These are phyloP conservation scores for Enteromius unitaeniatus DNA, from an alignment of 2,797 vertebrate species.

Conservation along the genomic window DNA sequence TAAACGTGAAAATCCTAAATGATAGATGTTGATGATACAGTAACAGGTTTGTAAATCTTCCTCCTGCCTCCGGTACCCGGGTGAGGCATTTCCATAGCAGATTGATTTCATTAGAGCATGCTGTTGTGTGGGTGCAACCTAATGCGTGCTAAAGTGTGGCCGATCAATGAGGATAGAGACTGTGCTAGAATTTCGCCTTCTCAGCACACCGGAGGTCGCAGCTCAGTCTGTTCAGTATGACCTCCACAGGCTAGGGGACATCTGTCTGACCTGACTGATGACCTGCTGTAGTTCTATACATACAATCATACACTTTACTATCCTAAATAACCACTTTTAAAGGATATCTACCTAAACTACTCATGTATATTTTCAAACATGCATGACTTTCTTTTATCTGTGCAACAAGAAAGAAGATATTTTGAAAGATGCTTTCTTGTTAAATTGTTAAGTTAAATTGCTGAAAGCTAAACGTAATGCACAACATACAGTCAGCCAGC, in stretches of 20 bases:
- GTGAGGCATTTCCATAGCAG: conserved; percentile 21
- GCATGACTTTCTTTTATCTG: neutral
- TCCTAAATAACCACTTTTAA: neutral
- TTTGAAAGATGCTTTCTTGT: neutral
- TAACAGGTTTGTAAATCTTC: conserved; percentile 43
- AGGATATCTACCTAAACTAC: neutral
- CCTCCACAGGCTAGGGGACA: conserved; percentile 58
- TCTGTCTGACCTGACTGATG: conserved; percentile 44
- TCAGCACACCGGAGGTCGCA: conserved; percentile 43
- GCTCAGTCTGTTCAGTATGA: conserved; percentile 58
- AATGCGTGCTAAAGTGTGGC: conserved; percentile 44
- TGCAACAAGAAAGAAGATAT: neutral
- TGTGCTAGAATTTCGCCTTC: conserved; percentile 42
- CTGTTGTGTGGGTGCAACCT: conserved; percentile 44
- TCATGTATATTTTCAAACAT: neutral
- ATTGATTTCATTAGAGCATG: conserved; percentile 46
- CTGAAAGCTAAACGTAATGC: neutral
- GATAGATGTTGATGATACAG: conserved; percentile 34
- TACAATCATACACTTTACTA: neutral
- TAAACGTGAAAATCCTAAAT: conserved; percentile 8
- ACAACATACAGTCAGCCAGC: neutral
- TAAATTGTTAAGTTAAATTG: neutral
- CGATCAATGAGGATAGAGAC: conserved; percentile 57
- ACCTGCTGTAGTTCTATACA: conserved; percentile 9
- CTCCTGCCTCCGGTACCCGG: conserved; percentile 21